phyloP scores from a whole-genome alignment of 2,113 vertebrate species.

The Ceyx cyanopectus region DNA sequence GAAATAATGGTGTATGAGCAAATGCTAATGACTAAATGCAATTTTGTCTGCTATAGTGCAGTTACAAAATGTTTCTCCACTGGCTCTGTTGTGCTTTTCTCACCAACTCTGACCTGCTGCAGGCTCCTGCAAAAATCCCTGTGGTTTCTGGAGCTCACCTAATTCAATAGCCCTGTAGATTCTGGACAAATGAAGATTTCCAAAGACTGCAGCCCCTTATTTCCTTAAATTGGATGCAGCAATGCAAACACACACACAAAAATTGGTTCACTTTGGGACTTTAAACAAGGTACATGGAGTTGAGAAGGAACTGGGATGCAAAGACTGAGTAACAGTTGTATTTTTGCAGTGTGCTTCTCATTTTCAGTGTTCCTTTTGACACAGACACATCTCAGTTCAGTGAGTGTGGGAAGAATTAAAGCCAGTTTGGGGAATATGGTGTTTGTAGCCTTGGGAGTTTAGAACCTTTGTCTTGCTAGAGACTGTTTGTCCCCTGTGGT shows the following conservation, averaged over 20 bases:
- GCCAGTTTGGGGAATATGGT: not conserved
- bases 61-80: not conserved
- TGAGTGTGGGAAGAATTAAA: not conserved
- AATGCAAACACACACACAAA: not conserved
- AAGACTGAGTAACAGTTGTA: not conserved
- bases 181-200: not conserved
- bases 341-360: not conserved
- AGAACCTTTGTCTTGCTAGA: not conserved
- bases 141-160: not conserved
- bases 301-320: not conserved
- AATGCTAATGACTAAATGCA: not conserved
- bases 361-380: not conserved
- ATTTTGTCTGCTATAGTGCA: not conserved
- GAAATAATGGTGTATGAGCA: not conserved
- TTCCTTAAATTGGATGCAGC: not conserved
- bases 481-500: not conserved
- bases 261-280: not conserved
- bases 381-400: not conserved
- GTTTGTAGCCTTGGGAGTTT: not conserved
- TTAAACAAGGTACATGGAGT: not conserved
- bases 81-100: not conserved
- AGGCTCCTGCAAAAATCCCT: not conserved
- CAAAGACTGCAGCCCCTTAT: not conserved
- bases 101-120: not conserved
- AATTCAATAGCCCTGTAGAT: not conserved